Conservation (phyloP, 1,140 invertebrate genomes). For the Bombus sibiricus region DNA sequence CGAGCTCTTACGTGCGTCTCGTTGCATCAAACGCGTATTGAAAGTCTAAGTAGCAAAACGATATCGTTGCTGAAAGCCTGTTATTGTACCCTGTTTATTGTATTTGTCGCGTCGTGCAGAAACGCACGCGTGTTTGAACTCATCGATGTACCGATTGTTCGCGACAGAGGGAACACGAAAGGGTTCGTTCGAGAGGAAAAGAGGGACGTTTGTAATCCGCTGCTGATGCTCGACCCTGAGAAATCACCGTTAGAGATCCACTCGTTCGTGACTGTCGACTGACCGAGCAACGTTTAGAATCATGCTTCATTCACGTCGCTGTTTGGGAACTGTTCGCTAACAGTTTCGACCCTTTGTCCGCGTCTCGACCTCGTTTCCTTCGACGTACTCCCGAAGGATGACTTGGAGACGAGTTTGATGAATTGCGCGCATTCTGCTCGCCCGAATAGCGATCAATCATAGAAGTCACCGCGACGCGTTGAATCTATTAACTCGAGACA, state of each 20-base stretch:
- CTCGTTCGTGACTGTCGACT: constrained; percentile 29
- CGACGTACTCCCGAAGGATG: not conserved
- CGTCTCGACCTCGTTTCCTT: not conserved
- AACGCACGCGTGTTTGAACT: constrained; percentile 9
- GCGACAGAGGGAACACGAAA: constrained; percentile 42
- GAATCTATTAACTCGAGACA: constrained; percentile 28
- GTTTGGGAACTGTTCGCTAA: constrained; percentile 11
- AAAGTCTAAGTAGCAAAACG: not conserved
- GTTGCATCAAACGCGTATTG: no score
- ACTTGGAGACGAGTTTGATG: not conserved
- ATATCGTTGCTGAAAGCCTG: not conserved
- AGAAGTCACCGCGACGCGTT: not conserved
- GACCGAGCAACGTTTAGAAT: not conserved
- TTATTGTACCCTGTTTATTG: constrained; percentile 8
- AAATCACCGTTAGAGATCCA: constrained; percentile 40
- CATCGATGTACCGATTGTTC: constrained; percentile 52
- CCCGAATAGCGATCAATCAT: constrained; percentile 11
- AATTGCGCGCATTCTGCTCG: not conserved
- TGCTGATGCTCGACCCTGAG: constrained; percentile 48
- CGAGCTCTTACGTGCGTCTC: not conserved
- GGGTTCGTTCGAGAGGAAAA: constrained; percentile 44
- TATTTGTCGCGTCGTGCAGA: constrained; percentile 28
- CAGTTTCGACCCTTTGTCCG: constrained; percentile 21
- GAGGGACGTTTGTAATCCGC: constrained; percentile 38
- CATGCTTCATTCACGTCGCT: constrained; percentile 4